A percentile compares a stretch with the other conserved stretches of the same genome.
These are phyloP conservation scores for Asobara japonica DNA, from an alignment of 1,140 invertebrate species.

Conservation along the genomic window DNA sequence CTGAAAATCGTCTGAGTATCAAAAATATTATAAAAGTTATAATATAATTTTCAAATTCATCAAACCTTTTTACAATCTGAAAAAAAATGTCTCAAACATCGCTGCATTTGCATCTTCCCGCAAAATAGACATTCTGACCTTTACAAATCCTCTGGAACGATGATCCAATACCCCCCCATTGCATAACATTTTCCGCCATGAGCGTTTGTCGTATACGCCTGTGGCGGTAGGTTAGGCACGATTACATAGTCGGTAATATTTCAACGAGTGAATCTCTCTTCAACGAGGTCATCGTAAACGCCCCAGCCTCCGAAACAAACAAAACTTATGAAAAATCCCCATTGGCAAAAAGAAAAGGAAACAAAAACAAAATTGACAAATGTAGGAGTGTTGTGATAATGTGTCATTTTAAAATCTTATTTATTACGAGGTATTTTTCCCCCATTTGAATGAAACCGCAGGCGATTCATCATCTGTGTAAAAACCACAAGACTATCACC, in stretches of 20 bases:
- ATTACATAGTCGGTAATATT: conserved; percentile 9
- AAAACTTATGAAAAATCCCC: neutral
- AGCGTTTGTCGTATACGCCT: neutral
- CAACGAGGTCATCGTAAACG: conserved; percentile 3
- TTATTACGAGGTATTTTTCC: conserved; percentile 11
- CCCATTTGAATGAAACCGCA: neutral
- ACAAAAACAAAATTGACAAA: neutral
- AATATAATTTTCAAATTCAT: too few species aligned
- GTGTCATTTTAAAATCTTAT: conserved; percentile 12
- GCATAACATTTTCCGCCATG: neutral
- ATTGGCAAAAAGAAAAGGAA: neutral
- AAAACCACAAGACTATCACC: conserved; percentile 1
- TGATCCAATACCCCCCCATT: neutral
- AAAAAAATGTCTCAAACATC: too few species aligned
- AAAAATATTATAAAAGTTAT: too few species aligned
- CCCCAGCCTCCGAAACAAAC: neutral
- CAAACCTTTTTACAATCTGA: too few species aligned
- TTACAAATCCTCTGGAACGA: neutral
- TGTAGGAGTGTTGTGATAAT: neutral
- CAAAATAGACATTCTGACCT: too few species aligned
- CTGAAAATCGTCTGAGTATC: too few species aligned
- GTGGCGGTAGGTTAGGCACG: conserved; percentile 7
- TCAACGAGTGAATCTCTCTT: neutral
- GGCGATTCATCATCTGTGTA: neutral
- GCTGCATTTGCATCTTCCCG: too few species aligned